These are phyloP conservation scores for Hylaeus anthracinus DNA, from an alignment of 1,140 invertebrate species.

Conservation along the genomic window DNA sequence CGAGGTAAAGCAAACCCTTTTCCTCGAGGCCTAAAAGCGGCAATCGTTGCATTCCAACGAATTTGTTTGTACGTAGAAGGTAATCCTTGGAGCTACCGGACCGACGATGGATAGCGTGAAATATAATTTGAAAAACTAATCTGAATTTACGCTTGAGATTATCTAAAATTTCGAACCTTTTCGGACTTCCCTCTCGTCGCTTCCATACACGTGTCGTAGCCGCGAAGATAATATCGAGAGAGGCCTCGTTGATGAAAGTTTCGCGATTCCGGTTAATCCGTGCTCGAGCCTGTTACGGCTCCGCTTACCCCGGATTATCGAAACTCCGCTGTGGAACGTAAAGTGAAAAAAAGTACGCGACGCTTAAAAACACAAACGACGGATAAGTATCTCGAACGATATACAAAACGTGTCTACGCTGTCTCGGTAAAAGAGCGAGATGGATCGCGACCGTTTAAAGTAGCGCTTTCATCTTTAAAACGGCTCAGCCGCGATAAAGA, in stretches of 20 bases:
- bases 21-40: no score
- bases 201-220: neutral
- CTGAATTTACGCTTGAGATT: no score
- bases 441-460: conserved; percentile 7
- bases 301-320: neutral
- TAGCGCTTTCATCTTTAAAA: conserved; percentile 1
- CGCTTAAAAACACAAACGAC: neutral
- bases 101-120: no score
- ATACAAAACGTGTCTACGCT: conserved; percentile 5
- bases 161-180: neutral
- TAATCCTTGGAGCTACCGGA: no score
- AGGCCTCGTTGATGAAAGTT: conserved; percentile 22
- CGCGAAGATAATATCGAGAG: conserved; percentile 12
- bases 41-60: no score
- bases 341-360: neutral
- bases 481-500: neutral
- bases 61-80: no score
- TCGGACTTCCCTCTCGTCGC: neutral
- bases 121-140: no score
- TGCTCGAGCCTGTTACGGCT: neutral
- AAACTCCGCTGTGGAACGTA: neutral
- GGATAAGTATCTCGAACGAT: conserved; percentile 4
- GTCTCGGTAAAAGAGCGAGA: neutral
- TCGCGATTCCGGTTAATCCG: neutral
- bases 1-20: no score